These are phyloP conservation scores for rat (Rattus norvegicus) DNA, from an alignment of 2,113 vertebrate genomes.

Conservation along the genomic window DNA sequence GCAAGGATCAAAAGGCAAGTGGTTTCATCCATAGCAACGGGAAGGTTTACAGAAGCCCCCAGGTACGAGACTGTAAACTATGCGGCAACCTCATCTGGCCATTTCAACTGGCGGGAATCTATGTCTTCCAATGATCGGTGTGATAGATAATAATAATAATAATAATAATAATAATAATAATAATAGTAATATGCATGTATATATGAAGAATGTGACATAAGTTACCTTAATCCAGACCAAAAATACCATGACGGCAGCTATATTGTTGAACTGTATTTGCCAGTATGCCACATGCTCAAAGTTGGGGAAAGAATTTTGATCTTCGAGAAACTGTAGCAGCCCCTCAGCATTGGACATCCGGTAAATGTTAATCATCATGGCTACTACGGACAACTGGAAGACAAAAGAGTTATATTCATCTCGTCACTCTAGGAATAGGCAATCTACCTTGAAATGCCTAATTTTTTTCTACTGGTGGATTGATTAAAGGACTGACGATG, in stretches of 20 bases:
- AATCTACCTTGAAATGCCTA: background rate
- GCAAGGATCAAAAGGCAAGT: background rate
- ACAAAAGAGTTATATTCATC: conserved; percentile 37
- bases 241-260: conserved; percentile 94
- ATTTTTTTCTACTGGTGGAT: background rate
- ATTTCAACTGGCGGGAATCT: background rate
- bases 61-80: background rate
- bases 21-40: background rate
- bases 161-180: no score
- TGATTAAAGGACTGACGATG: background rate
- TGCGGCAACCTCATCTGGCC: background rate
- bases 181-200: background rate
- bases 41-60: no score
- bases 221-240: conserved; percentile 98
- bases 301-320: conserved; percentile 91
- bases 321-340: conserved; percentile 91
- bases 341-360: conserved; percentile 90
- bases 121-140: background rate
- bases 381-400: conserved; percentile 91
- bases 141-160: background rate
- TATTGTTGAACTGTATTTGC: conserved; percentile 95
- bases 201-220: background rate
- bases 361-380: conserved; percentile 93
- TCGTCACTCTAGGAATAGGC: background rate
- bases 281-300: conserved; percentile 93